Evolutionary conservation across 1,140 invertebrate species (phyloP), one percentile per base, ranked within the genome.

Genomic region (Diabrotica virgifera): DNA sequence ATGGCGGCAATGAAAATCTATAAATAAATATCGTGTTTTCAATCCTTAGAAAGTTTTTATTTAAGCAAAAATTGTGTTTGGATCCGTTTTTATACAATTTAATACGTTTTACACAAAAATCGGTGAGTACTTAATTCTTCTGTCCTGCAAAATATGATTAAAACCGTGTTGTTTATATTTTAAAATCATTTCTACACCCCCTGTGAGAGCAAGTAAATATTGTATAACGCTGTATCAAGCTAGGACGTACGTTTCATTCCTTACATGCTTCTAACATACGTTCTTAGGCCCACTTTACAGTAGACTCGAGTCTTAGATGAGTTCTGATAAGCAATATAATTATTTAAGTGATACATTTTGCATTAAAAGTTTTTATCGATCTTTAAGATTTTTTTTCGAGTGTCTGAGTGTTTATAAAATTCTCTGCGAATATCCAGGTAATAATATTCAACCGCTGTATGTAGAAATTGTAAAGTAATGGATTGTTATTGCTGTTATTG

Each of bases 331-430:
- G 75, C 75, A 75, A 76, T 77, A 78, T 77, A 78, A 78, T 78
- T 78, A 78, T 78, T 78, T 78, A 78, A 77, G 74, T 71, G 72
- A 76, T 69, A 74, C 70, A 73, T 77, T 78, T 78, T 78, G 72
- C 75, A 77, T 77, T 78, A 76, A 78, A 75, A 76, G 66, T 75
- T 75, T 77, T 75, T 78, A 78, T 78, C 73, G 77, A 78, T 77
- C 74, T 77, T 73, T 35, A 59, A 52, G 69, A 60, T 68, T 71
- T 76, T 46, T 76, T 71, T 72, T 62, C 54, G 64, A 59, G 59
- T 65, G 67, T 69, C 36, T 35, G 37, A 57, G 52, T 64, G 36
- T 62, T 59, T 66, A 65, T 46, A 55, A 35, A 62, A 56, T 50
- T 67, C 50, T 57, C 24, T 52, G 12, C 38, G 7, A 37, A 51